These are phyloP conservation scores for Stercorarius parasiticus DNA, from an alignment of 2,113 vertebrate genomes.

Conservation along the genomic window DNA sequence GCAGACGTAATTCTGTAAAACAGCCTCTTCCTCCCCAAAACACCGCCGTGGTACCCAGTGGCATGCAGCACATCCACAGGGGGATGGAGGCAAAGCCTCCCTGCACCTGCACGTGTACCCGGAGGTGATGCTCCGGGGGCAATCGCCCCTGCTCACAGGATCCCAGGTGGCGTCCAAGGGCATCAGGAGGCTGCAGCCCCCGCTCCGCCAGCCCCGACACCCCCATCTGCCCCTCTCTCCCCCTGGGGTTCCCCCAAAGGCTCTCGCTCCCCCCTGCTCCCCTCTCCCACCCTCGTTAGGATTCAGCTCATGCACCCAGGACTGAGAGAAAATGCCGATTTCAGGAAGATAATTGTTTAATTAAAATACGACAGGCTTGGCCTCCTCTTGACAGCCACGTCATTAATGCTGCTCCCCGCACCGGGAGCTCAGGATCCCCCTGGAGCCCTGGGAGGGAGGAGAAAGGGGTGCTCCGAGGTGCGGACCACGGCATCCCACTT, in stretches of 20 bases:
- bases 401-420: fast-evolving
- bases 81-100: background rate
- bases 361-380: slow-evolving; percentile 38
- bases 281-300: background rate
- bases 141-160: background rate
- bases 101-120: background rate
- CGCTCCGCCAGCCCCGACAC: background rate
- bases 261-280: background rate
- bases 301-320: background rate
- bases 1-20: background rate
- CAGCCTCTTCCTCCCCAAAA: background rate
- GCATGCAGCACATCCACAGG: background rate
- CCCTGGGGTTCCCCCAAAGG: background rate
- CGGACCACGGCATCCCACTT: background rate
- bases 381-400: background rate
- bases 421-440: background rate
- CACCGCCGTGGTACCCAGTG: fast-evolving
- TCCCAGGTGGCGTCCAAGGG: background rate
- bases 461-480: background rate
- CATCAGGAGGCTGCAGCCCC: background rate
- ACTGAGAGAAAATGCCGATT: background rate
- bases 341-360: slow-evolving; percentile 56
- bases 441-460: background rate
- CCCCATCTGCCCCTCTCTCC: background rate
- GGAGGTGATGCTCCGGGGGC: background rate